These are phyloP conservation scores for Neodiprion virginianus DNA, from an alignment of 1,140 invertebrate species.

Conservation along the genomic window DNA sequence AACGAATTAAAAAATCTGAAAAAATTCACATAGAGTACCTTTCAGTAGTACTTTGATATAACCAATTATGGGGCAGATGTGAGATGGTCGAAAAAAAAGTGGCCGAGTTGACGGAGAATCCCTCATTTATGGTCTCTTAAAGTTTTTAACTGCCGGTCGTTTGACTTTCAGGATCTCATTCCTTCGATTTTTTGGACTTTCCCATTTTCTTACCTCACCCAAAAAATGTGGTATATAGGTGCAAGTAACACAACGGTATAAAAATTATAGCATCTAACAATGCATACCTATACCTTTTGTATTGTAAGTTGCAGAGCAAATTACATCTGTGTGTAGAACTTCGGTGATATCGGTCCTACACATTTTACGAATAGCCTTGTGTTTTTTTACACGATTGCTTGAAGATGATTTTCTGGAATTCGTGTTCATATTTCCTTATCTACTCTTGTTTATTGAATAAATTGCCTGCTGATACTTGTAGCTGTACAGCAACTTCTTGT, in stretches of 20 bases:
- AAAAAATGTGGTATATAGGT: neutral
- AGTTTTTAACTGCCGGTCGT: too few species aligned
- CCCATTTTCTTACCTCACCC: too few species aligned
- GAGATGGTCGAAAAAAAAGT: too few species aligned
- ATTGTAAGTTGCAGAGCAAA: neutral
- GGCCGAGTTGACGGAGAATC: too few species aligned
- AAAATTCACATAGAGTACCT: too few species aligned
- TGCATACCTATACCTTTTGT: neutral
- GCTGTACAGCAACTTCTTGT: neutral
- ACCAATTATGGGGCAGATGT: too few species aligned
- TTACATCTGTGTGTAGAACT: neutral
- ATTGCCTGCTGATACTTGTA: neutral
- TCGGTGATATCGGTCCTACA: neutral
- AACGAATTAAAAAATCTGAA: too few species aligned
- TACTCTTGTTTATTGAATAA: neutral
- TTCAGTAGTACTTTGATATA: too few species aligned
- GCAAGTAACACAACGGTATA: neutral
- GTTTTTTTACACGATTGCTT: neutral
- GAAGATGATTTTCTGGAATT: neutral
- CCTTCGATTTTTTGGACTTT: too few species aligned
- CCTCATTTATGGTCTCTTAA: too few species aligned
- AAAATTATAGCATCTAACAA: neutral
- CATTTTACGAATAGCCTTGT: neutral
- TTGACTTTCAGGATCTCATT: too few species aligned
- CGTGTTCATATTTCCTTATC: neutral